A percentile compares a stretch with the other conserved stretches of the same genome.
These are phyloP conservation scores for Metaphire vulgaris DNA, from an alignment of 1,140 invertebrate species.

Conservation along the genomic window DNA sequence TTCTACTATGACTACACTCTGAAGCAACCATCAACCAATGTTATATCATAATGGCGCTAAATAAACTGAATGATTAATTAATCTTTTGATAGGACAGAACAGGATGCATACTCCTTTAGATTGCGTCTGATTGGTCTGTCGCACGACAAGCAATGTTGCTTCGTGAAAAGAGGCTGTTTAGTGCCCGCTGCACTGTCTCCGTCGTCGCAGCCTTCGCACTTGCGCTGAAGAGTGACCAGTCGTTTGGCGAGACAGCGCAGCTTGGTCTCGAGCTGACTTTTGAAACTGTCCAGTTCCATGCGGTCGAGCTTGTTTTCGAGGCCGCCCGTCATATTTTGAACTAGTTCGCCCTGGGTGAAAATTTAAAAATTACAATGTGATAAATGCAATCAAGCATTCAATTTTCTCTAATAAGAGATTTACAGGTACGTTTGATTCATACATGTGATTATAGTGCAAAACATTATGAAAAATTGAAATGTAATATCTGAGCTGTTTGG, in stretches of 20 bases:
- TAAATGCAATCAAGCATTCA: no score
- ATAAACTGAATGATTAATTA: no score
- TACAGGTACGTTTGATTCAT: no score
- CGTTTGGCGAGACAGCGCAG: constrained; percentile 13
- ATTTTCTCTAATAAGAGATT: no score
- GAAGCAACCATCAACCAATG: no score
- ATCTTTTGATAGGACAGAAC: no score
- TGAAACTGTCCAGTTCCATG: constrained; percentile 12
- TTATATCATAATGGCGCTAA: no score
- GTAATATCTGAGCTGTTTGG: no score
- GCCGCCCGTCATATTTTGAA: not conserved
- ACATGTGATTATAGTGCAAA: no score
- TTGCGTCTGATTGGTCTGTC: not conserved
- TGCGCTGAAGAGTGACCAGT: constrained; percentile 6
- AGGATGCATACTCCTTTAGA: not conserved
- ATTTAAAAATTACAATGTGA: no score
- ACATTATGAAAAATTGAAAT: no score
- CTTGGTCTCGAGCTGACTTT: constrained; percentile 14
- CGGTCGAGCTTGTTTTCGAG: constrained; percentile 1
- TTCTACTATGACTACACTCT: no score
- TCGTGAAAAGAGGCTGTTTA: not conserved
- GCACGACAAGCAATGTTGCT: not conserved
- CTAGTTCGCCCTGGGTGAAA: not conserved
- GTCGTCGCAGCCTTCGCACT: not conserved
- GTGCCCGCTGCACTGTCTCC: not conserved